A percentile compares a stretch with the other conserved stretches of the same genome.
Evolutionary conservation across 2,797 vertebrate species (phyloP).

Genomic region (Microcaecilia unicolor): DNA sequence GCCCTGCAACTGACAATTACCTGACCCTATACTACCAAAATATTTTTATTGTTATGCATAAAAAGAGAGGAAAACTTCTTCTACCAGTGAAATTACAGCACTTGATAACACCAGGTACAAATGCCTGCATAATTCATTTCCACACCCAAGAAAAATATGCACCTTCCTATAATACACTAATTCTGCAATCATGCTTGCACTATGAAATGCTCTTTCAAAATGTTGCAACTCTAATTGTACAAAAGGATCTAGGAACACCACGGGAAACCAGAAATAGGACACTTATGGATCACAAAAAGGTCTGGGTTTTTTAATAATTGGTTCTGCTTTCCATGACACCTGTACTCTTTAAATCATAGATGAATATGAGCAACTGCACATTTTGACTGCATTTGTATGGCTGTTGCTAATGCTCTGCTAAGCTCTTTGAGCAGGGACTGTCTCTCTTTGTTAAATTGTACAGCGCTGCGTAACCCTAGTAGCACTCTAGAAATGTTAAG

Average conservation of each 20-base stretch:
- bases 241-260: not conserved
- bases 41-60: too few species aligned
- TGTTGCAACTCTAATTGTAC: not conserved
- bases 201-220: conserved; percentile 10
- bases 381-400: too few species aligned
- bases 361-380: too few species aligned
- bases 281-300: too few species aligned
- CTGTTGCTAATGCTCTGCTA: too few species aligned
- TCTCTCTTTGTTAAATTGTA: too few species aligned
- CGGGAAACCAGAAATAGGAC: not conserved
- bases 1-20: too few species aligned
- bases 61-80: too few species aligned
- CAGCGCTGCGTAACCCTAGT: too few species aligned
- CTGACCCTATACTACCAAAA: too few species aligned
- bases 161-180: not conserved
- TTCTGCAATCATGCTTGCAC: conserved; percentile 16
- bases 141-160: conserved; percentile 23
- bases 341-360: not conserved
- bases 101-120: not conserved
- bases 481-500: too few species aligned
- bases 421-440: too few species aligned
- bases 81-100: not conserved
- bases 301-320: not conserved
- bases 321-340: not conserved
- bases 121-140: conserved; percentile 10